Evolutionary conservation across 2,888 invertebrate species (phyloP), one percentile per base, ranked within the genome.

Genomic region (Hemithea aestivaria): DNA sequence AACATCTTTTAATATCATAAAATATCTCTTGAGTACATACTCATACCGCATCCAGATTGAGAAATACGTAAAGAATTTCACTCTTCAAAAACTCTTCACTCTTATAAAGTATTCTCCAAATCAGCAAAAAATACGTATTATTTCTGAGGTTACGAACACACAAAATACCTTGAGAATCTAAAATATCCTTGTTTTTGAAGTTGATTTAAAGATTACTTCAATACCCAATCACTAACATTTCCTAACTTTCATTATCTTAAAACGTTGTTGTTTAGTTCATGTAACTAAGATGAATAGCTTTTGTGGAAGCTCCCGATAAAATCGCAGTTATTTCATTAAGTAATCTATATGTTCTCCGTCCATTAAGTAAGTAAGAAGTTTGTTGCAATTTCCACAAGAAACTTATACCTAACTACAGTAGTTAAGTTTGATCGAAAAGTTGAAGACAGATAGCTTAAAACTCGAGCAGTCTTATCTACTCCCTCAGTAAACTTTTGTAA

Each of bases 371-470:
- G 58, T 64, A 55, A 58, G 40, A 59, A 62, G 61, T 62, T 64
- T 59, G 54, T 56, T 63, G 60, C 63, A 59, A 59, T 61, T 59
- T 51, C 45, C 49, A 52, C 31, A 58, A 54, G 53, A 56, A 63
- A 67, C 59, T 62, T 61, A 56, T 59, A 62, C 57, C 53, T 59
- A 65, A 62, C 55, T 63, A 60, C 55, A 53, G 40, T 48, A 56
- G 53, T 55, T 59, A 52, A 62, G 58, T 62, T 64, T 61, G 56
- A 66, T 66, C 56, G 48, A 58, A 57, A 62, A 62, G 53, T 63
- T 65, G 40, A 42, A 49, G 45, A 45, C 35, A 53, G 53, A 48
- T 55, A 52, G 56, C 46, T 56, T 57, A 48, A 25, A 25, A 40
- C 45, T 44, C 27, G 40, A 49, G 38, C 35, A 27, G 38, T 28